Base-by-base conservation (phyloP, 2,113 vertebrate species). In the Cisticola juncidis region DNA sequence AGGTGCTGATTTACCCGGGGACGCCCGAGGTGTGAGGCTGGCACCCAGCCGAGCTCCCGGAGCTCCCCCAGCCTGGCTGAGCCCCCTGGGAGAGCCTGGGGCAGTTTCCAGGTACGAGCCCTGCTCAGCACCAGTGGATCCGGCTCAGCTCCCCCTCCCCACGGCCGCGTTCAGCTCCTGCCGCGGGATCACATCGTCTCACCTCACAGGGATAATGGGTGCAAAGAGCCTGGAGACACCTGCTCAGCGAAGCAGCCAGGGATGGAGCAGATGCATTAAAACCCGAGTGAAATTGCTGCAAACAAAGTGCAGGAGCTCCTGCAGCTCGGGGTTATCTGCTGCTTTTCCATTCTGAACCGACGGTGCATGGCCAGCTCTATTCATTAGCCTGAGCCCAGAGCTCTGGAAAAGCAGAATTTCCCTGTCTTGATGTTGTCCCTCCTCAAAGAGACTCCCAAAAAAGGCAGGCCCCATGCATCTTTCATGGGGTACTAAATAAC, bases 401-500 rank as follows among this genome's bases (percentile, higher is more conserved):
- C 72, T 54, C 74, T 3, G 19, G 62, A 38, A 74, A 61, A 54
- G 72, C 81, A 70, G 74, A 56, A 3, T 44, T 86, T 31, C 44
- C 83, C 70, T 69, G 89, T 79, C 94, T 38, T 1, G 3, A 2
- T 25, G 50, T 65, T 71, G 36, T 9, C 48, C 54, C 68, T 68
- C 38, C 61, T 66, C 77, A 29, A 26, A 35, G 29, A 9, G 2
- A 0, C 38, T 70, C 91, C 88, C 13, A 9, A 68, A 73, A 69
- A 51, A 79, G 47, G 51, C 94, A 84, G 56, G 38, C 9, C 16
- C 48, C 65, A 69, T 88, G 35, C 72, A 92, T 95, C 81, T 93
- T 90, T 94, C 26, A 94, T 62, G 15, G 31, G 53, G 54, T 38
- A 6, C 64, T 86, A 47, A 92, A 93, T 72, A 93, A 71, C 77